A percentile compares a stretch with the other conserved stretches of the same genome.
These are phyloP conservation scores for Babyrousa celebensis DNA, from an alignment of 2,797 vertebrate species.

Conservation along the genomic window DNA sequence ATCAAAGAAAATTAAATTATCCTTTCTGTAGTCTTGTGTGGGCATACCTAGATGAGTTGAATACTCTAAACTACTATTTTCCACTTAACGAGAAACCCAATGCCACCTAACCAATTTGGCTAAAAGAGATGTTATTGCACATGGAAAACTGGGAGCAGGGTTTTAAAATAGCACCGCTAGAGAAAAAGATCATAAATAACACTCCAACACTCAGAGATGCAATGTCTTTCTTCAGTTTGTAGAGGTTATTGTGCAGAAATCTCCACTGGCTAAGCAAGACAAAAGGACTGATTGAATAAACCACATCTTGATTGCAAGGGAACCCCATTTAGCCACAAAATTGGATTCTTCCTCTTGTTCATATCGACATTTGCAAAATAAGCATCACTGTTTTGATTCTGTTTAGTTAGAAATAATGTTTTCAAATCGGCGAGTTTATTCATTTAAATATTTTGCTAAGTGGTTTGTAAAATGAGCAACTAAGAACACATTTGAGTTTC, in stretches of 20 bases:
- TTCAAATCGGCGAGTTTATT: conserved; percentile 50
- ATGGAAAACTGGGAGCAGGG: conserved; percentile 49
- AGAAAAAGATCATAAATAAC: not conserved
- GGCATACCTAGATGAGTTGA: conserved; percentile 27
- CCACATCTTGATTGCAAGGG: conserved; percentile 51
- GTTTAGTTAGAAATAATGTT: conserved; percentile 31
- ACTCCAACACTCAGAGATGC: not conserved
- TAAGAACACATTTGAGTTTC: not conserved
- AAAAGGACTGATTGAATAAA: conserved; percentile 40
- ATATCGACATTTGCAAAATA: not conserved
- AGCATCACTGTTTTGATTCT: conserved; percentile 20
- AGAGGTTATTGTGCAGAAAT: conserved; percentile 5
- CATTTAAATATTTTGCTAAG: conserved; percentile 57
- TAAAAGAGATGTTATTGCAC: conserved; percentile 60
- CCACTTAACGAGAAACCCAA: conserved; percentile 32
- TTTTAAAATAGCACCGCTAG: conserved; percentile 65
- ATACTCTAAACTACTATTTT: conserved; percentile 66
- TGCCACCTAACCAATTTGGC: conserved; percentile 40
- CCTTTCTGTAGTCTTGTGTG: conserved; percentile 48
- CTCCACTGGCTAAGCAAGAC: conserved; percentile 16
- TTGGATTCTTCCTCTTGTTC: not conserved
- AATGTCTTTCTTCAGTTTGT: not conserved
- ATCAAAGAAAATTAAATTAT: conserved; percentile 40
- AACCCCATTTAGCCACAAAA: not conserved
- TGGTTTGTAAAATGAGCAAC: conserved; percentile 37